Percentiles rank a stretch among this genome's conserved stretches.
phyloP scores from a whole-genome alignment of 30 jellyfish, hydroid and myxozoan genomes.

The Aurelia aurita complex sp. Pacific region DNA sequence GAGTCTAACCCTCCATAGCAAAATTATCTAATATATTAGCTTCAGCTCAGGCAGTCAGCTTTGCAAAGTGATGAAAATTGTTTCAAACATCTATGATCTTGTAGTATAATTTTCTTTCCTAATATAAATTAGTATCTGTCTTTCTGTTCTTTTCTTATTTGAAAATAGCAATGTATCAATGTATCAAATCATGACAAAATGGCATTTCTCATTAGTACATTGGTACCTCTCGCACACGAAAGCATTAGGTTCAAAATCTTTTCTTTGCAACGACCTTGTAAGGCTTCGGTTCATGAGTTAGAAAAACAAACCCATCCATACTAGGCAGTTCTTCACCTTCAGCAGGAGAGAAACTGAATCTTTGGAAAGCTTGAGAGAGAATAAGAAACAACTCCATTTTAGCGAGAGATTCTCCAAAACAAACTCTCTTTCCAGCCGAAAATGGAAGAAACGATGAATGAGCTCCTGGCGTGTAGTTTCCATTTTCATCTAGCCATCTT shows the following conservation, averaged over 20 bases:
- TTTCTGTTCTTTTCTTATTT: no score
- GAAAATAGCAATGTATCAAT: no score
- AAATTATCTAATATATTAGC: no score
- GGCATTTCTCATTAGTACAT: background rate
- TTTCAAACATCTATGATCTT: no score
- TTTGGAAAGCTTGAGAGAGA: slow-evolving; percentile 22
- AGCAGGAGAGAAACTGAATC: slow-evolving; percentile 16
- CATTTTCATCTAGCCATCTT: slow-evolving; percentile 54
- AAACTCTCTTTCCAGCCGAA: slow-evolving; percentile 60
- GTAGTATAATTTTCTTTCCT: no score
- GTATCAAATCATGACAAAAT: no score
- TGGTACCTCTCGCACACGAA: background rate
- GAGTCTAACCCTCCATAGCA: no score
- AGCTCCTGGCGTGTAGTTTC: slow-evolving; percentile 11
- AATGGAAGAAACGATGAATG: slow-evolving; percentile 42
- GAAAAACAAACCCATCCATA: slow-evolving; percentile 36
- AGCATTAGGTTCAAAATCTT: background rate
- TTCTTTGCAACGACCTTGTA: slow-evolving; percentile 9
- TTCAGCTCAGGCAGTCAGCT: no score
- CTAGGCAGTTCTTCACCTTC: slow-evolving; percentile 20
- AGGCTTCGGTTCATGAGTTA: slow-evolving; percentile 45
- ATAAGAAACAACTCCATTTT: slow-evolving; percentile 50
- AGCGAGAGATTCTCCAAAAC: slow-evolving; percentile 59
- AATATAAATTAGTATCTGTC: no score
- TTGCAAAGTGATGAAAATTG: no score